Conservation (phyloP, 2,888 invertebrate genomes). For the Drosophila kanekoi region DNA sequence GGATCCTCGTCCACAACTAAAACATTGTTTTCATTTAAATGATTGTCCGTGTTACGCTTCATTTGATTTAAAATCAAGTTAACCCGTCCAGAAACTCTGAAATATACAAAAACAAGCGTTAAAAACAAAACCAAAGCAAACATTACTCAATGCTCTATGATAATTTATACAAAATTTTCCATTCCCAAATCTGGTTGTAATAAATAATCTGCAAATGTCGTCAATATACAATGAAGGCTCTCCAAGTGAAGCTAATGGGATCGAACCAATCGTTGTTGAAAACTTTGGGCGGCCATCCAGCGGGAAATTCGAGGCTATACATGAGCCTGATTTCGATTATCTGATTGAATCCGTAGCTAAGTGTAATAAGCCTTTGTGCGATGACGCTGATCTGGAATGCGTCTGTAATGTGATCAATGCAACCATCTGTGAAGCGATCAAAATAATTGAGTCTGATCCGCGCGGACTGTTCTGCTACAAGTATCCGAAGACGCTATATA, state of each 20-base stretch:
- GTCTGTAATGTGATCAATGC: slow-evolving; percentile 46
- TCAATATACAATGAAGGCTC: neutral
- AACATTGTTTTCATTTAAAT: slow-evolving; percentile 77
- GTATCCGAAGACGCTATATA: slow-evolving; percentile 31
- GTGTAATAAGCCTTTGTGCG: slow-evolving; percentile 54
- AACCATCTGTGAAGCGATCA: slow-evolving; percentile 60
- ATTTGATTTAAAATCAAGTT: slow-evolving; percentile 84
- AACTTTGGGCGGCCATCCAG: neutral
- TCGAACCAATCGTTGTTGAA: neutral
- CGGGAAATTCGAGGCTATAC: neutral
- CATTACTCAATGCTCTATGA: neutral
- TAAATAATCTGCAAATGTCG: neutral
- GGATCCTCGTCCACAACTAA: slow-evolving; percentile 81
- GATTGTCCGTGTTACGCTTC: slow-evolving; percentile 80
- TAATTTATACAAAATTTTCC: neutral
- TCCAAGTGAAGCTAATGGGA: neutral
- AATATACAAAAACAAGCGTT: slow-evolving; percentile 30
- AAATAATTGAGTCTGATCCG: slow-evolving; percentile 64
- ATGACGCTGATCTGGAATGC: slow-evolving; percentile 58
- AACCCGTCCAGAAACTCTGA: slow-evolving; percentile 83
- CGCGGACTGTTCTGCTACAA: slow-evolving; percentile 70
- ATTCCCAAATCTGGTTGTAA: slow-evolving; percentile 12
- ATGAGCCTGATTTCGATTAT: neutral
- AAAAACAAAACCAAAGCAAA: neutral
- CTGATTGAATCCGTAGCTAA: slow-evolving; percentile 16